Base-by-base conservation (phyloP, 1,140 invertebrate species). In the Apocrypta bakeri region DNA sequence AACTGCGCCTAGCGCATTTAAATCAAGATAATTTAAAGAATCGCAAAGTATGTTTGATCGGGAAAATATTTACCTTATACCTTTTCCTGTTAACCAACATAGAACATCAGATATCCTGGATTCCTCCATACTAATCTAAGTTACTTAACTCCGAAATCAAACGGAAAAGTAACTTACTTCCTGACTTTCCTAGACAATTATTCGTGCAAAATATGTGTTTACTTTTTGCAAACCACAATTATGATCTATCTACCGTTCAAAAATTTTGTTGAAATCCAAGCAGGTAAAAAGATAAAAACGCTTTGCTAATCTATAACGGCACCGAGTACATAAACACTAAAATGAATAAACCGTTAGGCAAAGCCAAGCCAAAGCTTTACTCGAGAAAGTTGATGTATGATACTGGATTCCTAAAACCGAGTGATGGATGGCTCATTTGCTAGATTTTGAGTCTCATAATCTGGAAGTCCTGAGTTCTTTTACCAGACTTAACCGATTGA, bases 171-270 rank as follows among this genome's bases (percentile, higher is more conserved):
- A 4, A 21, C 17, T 21, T 90, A 88, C 74, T 83, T 88, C 25
- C 17, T 90, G 2, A 79, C 86, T 4, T 83, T 89, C 25, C 87
- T 84, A 21, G 88, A 90, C 81, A 85, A 89, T 33, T 85, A 72
- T 33, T 80, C 81, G 8, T 64, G 84, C 68, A 87, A 86, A 73
- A 68, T 79, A 2, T 80, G 81, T 61, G 81, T 85, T 25, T 89
- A 87, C 64, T 83, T 89, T 12, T 25, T 89, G 9, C 82, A 84
- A 48, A 56, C 80, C n/a, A 90, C 90, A 82, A 71, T 69, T 73
- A 71, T 84, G 56, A 83, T 85, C 2, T 56, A 73, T 11, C 21
- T 24, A 14, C 81, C 77, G 64, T 87, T 81, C 68, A 84, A 83
- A 37, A 76, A 66, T 25, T 27, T 69, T 21, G 85, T 85, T 25